Conservation (phyloP, 2,113 vertebrate genomes). For the Glaucomys volans region DNA sequence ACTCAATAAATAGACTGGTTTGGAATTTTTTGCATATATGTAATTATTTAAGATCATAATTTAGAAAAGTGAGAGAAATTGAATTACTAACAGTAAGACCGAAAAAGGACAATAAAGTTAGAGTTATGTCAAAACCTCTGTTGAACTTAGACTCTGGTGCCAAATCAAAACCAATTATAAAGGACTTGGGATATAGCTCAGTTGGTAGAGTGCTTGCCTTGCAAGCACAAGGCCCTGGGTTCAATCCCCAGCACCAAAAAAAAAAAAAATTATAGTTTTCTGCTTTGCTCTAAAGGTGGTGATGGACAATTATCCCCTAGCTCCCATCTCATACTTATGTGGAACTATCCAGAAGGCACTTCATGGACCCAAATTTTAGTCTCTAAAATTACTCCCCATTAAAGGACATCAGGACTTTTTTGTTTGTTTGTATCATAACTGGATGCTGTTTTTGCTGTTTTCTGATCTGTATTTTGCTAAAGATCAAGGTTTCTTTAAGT, state of each 20-base stretch:
- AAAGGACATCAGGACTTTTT: not conserved
- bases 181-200: not conserved
- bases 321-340: not conserved
- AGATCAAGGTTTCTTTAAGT: not conserved
- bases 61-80: not conserved
- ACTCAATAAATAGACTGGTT: constrained; percentile 1
- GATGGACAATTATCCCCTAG: not conserved
- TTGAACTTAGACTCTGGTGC: constrained; percentile 6
- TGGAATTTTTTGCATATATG: not conserved
- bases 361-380: not conserved
- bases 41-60: constrained; percentile 38
- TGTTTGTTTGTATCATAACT: not conserved
- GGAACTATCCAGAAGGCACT: not conserved
- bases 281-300: not conserved
- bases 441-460: not conserved
- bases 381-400: not conserved
- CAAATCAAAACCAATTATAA: not conserved
- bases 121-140: not conserved
- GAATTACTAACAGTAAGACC: constrained; percentile 15
- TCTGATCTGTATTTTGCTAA: not conserved
- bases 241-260: too few species aligned
- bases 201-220: too few species aligned
- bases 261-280: not conserved
- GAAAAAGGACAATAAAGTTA: not conserved
- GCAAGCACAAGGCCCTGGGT: too few species aligned